Conservation (phyloP, 2,888 invertebrate species). For the Leucoptera coffeella region DNA sequence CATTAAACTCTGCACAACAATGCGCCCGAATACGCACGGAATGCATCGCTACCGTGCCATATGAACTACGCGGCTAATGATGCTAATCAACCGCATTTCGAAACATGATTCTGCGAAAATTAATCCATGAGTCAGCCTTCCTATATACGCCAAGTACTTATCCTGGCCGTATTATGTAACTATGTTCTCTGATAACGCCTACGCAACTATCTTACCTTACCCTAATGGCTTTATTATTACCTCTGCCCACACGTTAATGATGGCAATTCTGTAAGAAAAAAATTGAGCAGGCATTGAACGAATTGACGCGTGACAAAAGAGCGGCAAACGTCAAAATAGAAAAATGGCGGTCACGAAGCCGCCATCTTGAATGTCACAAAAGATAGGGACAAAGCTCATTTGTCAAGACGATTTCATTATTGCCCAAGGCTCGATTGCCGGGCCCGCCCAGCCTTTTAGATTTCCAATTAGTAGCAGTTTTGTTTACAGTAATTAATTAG, state of each 20-base stretch:
- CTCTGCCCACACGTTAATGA: no score
- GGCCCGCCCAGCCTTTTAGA: constrained; percentile 9
- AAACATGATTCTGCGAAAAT: background rate
- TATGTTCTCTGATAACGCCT: no score
- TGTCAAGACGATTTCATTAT: constrained; percentile 7
- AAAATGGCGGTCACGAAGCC: constrained; percentile 11
- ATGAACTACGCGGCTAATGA: background rate
- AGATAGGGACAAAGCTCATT: constrained; percentile 8
- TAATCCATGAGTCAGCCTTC: no score
- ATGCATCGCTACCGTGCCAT: background rate
- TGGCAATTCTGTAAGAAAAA: no score
- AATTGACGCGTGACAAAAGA: no score
- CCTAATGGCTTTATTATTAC: no score
- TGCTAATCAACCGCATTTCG: background rate
- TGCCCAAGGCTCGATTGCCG: constrained; percentile 6
- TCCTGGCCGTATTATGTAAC: no score
- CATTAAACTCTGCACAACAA: constrained; percentile 12
- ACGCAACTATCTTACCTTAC: no score
- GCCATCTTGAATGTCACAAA: constrained; percentile 8
- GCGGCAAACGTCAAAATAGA: no score
- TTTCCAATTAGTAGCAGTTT: constrained; percentile 6
- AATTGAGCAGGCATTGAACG: no score
- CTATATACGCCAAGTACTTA: no score
- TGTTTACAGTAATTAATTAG: constrained; percentile 6
- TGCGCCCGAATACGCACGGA: constrained; percentile 1